Conservation (phyloP, 2,113 vertebrate species). For the Diadophis punctatus region DNA sequence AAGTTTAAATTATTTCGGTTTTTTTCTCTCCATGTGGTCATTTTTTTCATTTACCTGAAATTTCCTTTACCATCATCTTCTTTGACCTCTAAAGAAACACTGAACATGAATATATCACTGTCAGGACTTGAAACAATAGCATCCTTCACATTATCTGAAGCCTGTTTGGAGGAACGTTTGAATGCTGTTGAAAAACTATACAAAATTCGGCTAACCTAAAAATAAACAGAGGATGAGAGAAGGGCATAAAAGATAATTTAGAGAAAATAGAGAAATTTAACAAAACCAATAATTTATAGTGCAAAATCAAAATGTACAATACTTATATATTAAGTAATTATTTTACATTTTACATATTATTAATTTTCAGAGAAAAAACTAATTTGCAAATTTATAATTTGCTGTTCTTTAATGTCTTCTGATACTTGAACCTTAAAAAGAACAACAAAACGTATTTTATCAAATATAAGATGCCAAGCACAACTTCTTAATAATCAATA, state of each 20-base stretch:
- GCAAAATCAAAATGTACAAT: neutral
- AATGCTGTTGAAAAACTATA: constrained; percentile 96
- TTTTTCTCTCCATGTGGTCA: too few species aligned
- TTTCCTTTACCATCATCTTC: constrained; percentile 98
- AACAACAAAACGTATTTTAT: neutral
- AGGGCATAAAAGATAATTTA: neutral
- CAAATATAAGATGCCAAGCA: neutral
- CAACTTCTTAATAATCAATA: neutral
- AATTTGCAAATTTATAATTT: neutral
- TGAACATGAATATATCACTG: constrained; percentile 90
- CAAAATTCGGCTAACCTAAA: constrained; percentile 93
- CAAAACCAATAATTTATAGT: neutral
- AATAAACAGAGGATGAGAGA: neutral
- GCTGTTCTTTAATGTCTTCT: neutral
- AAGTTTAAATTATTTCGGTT: neutral
- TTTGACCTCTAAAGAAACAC: constrained; percentile 89
- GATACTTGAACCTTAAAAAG: neutral
- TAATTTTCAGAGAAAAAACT: neutral
- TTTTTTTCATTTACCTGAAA: constrained; percentile 76
- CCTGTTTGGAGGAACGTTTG: constrained; percentile 85
- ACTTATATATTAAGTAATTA: neutral
- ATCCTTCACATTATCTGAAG: constrained; percentile 78
- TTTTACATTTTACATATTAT: neutral
- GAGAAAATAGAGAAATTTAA: neutral
- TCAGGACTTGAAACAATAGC: constrained; percentile 76